Percentiles rank a stretch among this genome's conserved stretches.
phyloP scores from a whole-genome alignment of 2,888 invertebrate species.

The Galeopsomyia nigrocyanea region DNA sequence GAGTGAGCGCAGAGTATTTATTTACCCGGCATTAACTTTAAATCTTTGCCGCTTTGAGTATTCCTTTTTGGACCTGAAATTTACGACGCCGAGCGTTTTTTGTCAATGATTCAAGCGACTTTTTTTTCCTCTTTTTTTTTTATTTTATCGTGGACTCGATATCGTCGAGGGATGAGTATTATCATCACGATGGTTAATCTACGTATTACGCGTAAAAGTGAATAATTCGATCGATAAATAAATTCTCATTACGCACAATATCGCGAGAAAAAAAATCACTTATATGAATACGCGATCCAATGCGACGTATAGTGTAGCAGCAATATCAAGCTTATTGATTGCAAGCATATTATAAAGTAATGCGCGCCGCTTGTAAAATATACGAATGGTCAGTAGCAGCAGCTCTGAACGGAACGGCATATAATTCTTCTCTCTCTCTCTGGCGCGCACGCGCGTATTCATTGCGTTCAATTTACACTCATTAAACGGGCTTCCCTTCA shows the following conservation, averaged over 20 bases:
- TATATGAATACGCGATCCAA: too few relatives aligned
- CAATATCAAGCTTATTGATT: too few relatives aligned
- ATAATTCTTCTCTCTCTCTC: slow-evolving; percentile 35
- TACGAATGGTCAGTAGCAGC: slow-evolving; percentile 3
- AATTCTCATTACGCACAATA: too few relatives aligned
- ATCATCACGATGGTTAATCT: too few relatives aligned
- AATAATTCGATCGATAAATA: too few relatives aligned
- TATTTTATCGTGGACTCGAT: too few relatives aligned
- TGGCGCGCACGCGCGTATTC: slow-evolving; percentile 17
- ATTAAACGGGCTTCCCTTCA: slow-evolving; percentile 38
- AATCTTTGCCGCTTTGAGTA: slow-evolving; percentile 32
- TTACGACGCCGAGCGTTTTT: slow-evolving; percentile 16
- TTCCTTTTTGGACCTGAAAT: slow-evolving; percentile 23
- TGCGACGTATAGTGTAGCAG: too few relatives aligned
- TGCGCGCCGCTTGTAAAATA: slow-evolving; percentile 17
- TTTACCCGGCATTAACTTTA: slow-evolving; percentile 41
- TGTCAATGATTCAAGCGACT: slow-evolving; percentile 16
- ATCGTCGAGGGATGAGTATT: too few relatives aligned
- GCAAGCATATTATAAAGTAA: too few relatives aligned
- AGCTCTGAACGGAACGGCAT: slow-evolving; percentile 5
- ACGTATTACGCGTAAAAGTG: too few relatives aligned
- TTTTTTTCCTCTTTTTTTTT: background rate
- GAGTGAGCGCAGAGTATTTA: slow-evolving; percentile 28
- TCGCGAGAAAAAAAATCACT: too few relatives aligned
- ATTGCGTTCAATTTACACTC: slow-evolving; percentile 48